Evolutionary conservation across 2,113 vertebrate species (phyloP), one percentile per base, ranked within the genome.

Genomic region (Saccopteryx leptura): DNA sequence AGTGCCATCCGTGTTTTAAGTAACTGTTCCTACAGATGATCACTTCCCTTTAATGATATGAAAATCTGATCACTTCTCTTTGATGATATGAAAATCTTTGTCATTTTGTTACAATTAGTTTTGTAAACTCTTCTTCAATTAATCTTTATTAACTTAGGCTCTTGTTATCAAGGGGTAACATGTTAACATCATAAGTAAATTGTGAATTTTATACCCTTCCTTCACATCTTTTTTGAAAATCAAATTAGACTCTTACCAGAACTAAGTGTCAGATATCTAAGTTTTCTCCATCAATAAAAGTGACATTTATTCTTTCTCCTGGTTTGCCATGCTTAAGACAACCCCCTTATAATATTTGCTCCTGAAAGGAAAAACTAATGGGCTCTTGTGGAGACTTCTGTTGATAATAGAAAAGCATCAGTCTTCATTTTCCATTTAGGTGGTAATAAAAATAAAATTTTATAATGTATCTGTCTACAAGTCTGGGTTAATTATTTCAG

Each of bases 391-490:
- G 74, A 82, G 60, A 54, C 68, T 66, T 94, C 58, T 88, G 48
- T 60, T 69, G 63, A 63, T 79, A n/a, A 86, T n/a, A 82, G 78
- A 82, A 93, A 88, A 72, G 15, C 75, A 80, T 85, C 83, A 93
- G 75, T 90, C 88, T 95, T 96, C 28, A 60, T 96, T 97, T 97
- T 93, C 50, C 56, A 90, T 72, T 93, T 92, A 97, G 92, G 87
- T 94, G 65, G 92, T 68, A 95, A 94, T 82, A 46, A 86, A 94
- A 83, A 91, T 93, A 91, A 89, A 85, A 95, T 92, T 95, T 83
- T 84, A 76, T 71, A 84, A 91, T 81, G 39, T 56, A 90, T 90
- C 61, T 88, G 33, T 90, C 88, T 96, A 93, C 68, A 95, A 97
- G 79, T 89, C 74, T 96, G 74, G 80, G 72, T 82, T 93, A 95